These are phyloP conservation scores for Champsocephalus esox DNA, from an alignment of 2,797 vertebrate species.

Conservation along the genomic window DNA sequence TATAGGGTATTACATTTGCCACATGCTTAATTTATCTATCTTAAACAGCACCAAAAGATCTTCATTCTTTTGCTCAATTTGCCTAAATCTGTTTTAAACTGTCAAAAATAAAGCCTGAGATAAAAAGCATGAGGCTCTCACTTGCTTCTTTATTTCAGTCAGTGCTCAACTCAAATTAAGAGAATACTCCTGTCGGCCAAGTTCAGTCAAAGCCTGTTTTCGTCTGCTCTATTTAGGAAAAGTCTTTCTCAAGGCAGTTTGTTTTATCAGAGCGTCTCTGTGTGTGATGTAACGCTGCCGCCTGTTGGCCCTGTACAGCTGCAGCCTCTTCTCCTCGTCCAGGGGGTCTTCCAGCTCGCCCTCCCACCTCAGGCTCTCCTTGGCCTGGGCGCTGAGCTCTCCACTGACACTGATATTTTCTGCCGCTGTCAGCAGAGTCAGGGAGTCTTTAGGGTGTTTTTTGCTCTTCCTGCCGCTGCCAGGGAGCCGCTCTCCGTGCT, in stretches of 20 bases:
- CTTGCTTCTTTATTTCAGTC: constrained; percentile 29
- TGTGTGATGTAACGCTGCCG: constrained; percentile 85
- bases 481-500: constrained; percentile 24
- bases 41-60: neutral
- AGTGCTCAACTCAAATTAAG: constrained; percentile 23
- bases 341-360: constrained; percentile 85
- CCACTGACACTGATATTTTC: neutral
- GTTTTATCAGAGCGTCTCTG: constrained; percentile 72
- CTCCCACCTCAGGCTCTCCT: constrained; percentile 90
- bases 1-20: constrained; percentile 15
- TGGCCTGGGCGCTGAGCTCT: constrained; percentile 52
- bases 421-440: neutral
- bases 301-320: constrained; percentile 85
- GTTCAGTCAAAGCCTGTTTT: constrained; percentile 7
- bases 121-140: neutral
- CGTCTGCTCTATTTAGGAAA: constrained; percentile 9
- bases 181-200: constrained; percentile 12
- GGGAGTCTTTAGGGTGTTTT: constrained; percentile 34
- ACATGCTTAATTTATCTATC: constrained; percentile 11
- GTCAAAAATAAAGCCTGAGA: constrained; percentile 13
- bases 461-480: constrained; percentile 37
- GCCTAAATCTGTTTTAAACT: constrained; percentile 19
- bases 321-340: constrained; percentile 87
- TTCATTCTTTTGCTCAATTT: constrained; percentile 5
- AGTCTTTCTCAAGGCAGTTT: constrained; percentile 18